Evolutionary conservation across 2,797 vertebrate species (phyloP).

Genomic region (Arnoldichthys spilopterus): DNA sequence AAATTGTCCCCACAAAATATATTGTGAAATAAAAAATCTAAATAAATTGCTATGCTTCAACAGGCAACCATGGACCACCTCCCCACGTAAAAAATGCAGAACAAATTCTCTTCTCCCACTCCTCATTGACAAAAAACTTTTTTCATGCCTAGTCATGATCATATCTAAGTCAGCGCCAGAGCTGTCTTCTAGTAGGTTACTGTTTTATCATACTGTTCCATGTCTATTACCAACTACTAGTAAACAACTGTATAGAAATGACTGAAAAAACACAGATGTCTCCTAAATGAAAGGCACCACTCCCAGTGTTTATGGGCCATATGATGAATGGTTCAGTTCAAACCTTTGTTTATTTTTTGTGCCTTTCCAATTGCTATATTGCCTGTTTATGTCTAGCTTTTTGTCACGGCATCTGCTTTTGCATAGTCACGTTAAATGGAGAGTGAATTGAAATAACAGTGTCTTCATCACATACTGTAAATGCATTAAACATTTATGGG

Average conservation of each 20-base stretch:
- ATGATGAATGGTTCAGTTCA: slow-evolving; percentile 44
- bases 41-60: too few species aligned
- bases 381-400: slow-evolving; percentile 20
- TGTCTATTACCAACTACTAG: slow-evolving; percentile 7
- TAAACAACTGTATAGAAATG: slow-evolving; percentile 30
- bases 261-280: slow-evolving; percentile 46
- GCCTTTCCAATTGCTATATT: neutral
- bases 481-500: slow-evolving; percentile 32
- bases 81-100: too few species aligned
- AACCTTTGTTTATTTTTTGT: slow-evolving; percentile 48
- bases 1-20: too few species aligned
- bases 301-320: slow-evolving; percentile 47
- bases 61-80: too few species aligned
- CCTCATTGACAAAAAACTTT: too few species aligned
- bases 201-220: slow-evolving; percentile 3
- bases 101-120: too few species aligned
- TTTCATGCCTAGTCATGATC: neutral
- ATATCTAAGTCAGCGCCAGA: slow-evolving; percentile 2
- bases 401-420: slow-evolving; percentile 19
- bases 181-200: slow-evolving; percentile 12
- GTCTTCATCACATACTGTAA: slow-evolving; percentile 45
- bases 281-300: slow-evolving; percentile 34
- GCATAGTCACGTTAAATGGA: slow-evolving; percentile 3
- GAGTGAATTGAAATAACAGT: slow-evolving; percentile 24
- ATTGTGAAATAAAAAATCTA: too few species aligned